Evolutionary conservation across 1,140 invertebrate species (phyloP), one percentile per base, ranked within the genome.

Genomic region (Drosophila setifemur): DNA sequence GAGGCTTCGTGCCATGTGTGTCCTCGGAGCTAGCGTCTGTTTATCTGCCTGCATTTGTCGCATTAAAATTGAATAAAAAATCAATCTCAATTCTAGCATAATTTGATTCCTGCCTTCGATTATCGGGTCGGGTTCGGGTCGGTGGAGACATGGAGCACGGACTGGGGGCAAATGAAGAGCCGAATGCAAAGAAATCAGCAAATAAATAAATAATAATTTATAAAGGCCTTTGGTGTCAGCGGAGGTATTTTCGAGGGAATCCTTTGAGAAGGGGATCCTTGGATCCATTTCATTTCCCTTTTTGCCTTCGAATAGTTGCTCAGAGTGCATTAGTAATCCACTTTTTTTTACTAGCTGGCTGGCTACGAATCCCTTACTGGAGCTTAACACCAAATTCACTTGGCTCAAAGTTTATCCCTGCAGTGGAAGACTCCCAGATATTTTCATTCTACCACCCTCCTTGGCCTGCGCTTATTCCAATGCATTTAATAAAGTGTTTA

Each of bases 61-160:
- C 79, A 88, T 88, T 88, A 88, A 88, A 88, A 88, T 88, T 88
- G 85, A 88, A 88, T 88, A 88, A 88, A 88, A 88, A 88, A 88
- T 88, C 85, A 88, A 88, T 88, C 85, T 88, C 79, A 88, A 88
- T 88, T 88, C 85, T 88, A 88, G 79, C 72, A 86, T 88, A 88
- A 88, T 88, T 88, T 81, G 85, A 88, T 88, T 88, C 66, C 69
- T 77, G 82, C 58, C 76, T 63, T 81, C 82, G 81, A 86, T 87
- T 86, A 86, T 81, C 40, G 45, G 28, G 37, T 55, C 45, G 42
- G 26, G 87, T 87, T 81, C 40, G 45, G 28, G 37, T 55, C 45
- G 42, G 26, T 14, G 19, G 45, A 21, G 42, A 42, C 37, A n/a
- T 19, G 48, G 7, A 18, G 3, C 18, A 11, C 58, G 12, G 54